These are phyloP conservation scores for Amphipoea lucens DNA, from an alignment of 2,888 invertebrate species.

Conservation along the genomic window DNA sequence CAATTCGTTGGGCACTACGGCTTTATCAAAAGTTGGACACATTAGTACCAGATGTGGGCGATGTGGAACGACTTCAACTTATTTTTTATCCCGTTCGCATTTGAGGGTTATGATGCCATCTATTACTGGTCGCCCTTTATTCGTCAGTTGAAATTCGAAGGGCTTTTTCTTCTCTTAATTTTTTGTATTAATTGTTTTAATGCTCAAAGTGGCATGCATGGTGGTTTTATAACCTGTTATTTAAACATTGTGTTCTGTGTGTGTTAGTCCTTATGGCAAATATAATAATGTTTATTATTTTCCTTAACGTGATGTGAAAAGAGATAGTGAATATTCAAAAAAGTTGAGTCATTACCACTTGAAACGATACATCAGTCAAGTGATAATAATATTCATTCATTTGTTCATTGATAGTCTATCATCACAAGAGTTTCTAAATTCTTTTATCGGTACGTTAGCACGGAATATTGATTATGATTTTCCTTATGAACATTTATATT, in stretches of 20 bases:
- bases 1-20: conserved; percentile 77
- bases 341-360: background rate
- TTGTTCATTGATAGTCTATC: conserved; percentile 11
- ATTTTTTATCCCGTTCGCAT: conserved; percentile 73
- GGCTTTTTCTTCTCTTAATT: conserved; percentile 33
- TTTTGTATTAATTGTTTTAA: conserved; percentile 37
- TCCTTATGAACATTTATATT: background rate
- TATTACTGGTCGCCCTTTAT: conserved; percentile 64
- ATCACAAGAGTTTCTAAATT: conserved; percentile 10
- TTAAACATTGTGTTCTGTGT: background rate
- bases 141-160: conserved; percentile 37
- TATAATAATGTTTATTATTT: background rate
- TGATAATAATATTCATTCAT: conserved; percentile 10
- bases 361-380: background rate
- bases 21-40: conserved; percentile 84
- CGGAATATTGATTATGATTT: background rate
- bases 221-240: background rate
- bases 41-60: conserved; percentile 80
- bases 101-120: conserved; percentile 70
- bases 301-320: background rate
- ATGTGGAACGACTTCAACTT: conserved; percentile 73
- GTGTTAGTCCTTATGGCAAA: background rate
- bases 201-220: background rate
- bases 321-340: background rate
- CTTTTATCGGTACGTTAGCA: background rate